Percentiles rank a stretch among this genome's conserved stretches.
phyloP scores from a whole-genome alignment of 2,888 invertebrate genomes.

The Drosophila algonquin region DNA sequence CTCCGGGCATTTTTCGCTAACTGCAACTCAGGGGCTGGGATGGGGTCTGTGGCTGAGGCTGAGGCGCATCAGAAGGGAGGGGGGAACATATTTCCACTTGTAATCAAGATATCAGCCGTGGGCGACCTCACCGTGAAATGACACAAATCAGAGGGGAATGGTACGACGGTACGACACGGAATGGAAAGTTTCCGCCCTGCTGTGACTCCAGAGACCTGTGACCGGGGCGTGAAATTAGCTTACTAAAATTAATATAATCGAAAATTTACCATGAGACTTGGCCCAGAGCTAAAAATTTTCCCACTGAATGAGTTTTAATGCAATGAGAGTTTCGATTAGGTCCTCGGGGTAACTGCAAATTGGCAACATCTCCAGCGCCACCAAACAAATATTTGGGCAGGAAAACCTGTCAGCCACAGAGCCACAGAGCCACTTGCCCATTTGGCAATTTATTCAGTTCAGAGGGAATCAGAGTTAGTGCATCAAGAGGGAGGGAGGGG shows the following conservation, averaged over 20 bases:
- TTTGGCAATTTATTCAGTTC: conserved; percentile 61
- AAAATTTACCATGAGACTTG: conserved; percentile 43
- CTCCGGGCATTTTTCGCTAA: conserved; percentile 61
- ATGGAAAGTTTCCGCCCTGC: conserved; percentile 21
- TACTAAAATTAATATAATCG: conserved; percentile 54
- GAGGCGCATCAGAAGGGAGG: neutral
- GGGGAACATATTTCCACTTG: conserved; percentile 64
- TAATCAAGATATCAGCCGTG: conserved; percentile 71
- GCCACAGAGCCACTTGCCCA: conserved; percentile 20
- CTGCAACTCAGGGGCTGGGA: conserved; percentile 21
- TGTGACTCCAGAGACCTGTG: conserved; percentile 5
- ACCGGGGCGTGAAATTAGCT: conserved; percentile 55
- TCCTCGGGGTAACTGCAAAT: conserved; percentile 28
- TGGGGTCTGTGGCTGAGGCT: neutral
- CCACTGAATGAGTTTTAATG: conserved; percentile 16
- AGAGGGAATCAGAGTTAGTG: conserved; percentile 39
- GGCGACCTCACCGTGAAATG: conserved; percentile 60
- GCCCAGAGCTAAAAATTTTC: conserved; percentile 22
- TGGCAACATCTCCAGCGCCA: conserved; percentile 51
- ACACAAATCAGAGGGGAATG: conserved; percentile 53
- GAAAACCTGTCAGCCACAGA: conserved; percentile 39
- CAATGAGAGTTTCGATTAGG: conserved; percentile 29
- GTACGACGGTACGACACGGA: conserved; percentile 19
- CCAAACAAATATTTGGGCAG: conserved; percentile 61
- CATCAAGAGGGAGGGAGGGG: neutral